phyloP scores from a whole-genome alignment of 2,888 invertebrate genomes.

The Himalopsyche anomala region DNA sequence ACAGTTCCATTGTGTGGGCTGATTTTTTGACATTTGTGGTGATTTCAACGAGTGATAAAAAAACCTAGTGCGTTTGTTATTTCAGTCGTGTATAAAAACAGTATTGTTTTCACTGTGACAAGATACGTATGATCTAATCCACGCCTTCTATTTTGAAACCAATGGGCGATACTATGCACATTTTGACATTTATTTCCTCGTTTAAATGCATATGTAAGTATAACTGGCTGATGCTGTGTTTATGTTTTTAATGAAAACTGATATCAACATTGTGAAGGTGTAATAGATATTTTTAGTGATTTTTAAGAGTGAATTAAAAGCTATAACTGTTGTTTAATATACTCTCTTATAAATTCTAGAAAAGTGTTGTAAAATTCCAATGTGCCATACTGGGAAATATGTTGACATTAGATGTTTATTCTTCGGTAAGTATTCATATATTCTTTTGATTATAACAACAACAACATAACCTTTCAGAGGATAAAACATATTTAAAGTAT shows the following conservation, averaged over 20 bases:
- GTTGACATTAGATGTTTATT: too few species aligned
- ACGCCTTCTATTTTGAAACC: conserved; percentile 2
- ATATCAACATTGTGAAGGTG: not conserved
- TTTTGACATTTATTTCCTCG: conserved; percentile 7
- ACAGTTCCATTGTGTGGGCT: not conserved
- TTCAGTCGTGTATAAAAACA: not conserved
- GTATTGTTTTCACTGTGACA: conserved; percentile 26
- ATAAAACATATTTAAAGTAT: too few species aligned
- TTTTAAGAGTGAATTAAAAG: conserved; percentile 1
- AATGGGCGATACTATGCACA: not conserved
- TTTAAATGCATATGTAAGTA: conserved; percentile 1
- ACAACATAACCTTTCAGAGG: too few species aligned
- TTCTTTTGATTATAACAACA: too few species aligned
- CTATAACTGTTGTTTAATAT: not conserved
- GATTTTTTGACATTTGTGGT: conserved; percentile 33
- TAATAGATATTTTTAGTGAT: not conserved
- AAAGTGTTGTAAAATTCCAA: too few species aligned
- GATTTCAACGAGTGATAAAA: conserved; percentile 33
- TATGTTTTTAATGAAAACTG: not conserved
- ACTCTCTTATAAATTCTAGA: too few species aligned
- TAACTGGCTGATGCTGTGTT: not conserved
- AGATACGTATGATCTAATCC: conserved; percentile 1
- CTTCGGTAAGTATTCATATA: too few species aligned
- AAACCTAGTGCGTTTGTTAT: conserved; percentile 21
- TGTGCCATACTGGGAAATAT: too few species aligned